Evolutionary conservation across 53 echinoderm and acorn worm species (phyloP), one percentile per base, ranked within the genome.

Genomic region (Luidia sarsii): DNA sequence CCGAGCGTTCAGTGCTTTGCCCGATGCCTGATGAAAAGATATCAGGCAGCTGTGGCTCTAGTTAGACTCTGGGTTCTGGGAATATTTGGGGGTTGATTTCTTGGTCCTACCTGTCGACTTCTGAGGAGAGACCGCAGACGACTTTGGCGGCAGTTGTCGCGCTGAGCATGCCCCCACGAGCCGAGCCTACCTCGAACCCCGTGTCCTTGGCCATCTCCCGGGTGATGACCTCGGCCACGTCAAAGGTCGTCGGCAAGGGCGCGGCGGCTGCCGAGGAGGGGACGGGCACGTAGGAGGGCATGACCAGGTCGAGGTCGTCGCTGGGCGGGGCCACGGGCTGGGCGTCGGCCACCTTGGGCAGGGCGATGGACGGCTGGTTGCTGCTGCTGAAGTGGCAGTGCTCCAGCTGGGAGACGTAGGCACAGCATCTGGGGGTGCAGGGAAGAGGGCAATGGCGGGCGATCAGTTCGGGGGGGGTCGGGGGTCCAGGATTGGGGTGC

Each of bases 361-460:
- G 77, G 11, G 83, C 71, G 57, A 89, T 89, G 24, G 89, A 61
- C 49, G 79, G 67, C 48, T 79, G 67, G 70, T 86, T 55, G 36
- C 83, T 86, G 80, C 86, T 94, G 89, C 94, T 99, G 87, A 99
- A 99, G 65, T 99, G 99, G 32, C 91, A 91, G 84, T 99, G 99
- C 23, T 99, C 99, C 20, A 99, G 85, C 63, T 99, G 99, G 36
- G 99, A 91, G n/a, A 99, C 99, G 48, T 94, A 99, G 59, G 99
- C 99, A 87, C 99, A 99, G 46, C 99, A 99, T 48, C 99, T 99
- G 87, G 16, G 20, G 33, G n/a, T n/a, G n/a, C n/a, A n/a, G n/a
- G n/a, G n/a, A n/a, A n/a, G n/a, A n/a, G n/a, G n/a, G n/a, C n/a
- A n/a, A n/a, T n/a, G n/a, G n/a, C n/a, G n/a, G n/a, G n/a, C n/a